phyloP scores from a whole-genome alignment of 2,113 vertebrate genomes.

The Neolamprologus devosi region DNA sequence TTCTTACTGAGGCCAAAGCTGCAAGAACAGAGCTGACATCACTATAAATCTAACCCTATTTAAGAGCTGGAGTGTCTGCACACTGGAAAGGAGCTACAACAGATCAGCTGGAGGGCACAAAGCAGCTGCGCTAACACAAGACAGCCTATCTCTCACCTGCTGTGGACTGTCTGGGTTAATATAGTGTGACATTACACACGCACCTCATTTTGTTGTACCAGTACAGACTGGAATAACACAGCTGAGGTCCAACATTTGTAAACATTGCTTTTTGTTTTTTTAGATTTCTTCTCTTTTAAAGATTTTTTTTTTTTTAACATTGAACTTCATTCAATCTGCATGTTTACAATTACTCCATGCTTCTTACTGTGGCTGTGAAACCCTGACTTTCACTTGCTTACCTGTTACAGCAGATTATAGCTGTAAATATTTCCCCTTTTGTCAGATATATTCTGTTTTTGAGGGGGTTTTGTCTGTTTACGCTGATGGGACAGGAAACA shows the following conservation, averaged over 20 bases:
- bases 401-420: background rate
- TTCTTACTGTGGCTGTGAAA: background rate
- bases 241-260: background rate
- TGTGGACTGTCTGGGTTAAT: background rate
- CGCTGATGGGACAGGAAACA: background rate
- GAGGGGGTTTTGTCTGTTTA: background rate
- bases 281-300: background rate
- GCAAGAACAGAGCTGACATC: background rate
- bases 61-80: conserved; percentile 17
- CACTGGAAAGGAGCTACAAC: conserved; percentile 16
- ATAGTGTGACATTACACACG: conserved; percentile 11
- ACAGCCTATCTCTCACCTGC: conserved; percentile 4
- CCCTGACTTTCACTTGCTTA: background rate
- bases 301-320: background rate
- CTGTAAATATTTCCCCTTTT: background rate
- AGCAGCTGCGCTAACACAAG: background rate
- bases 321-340: background rate
- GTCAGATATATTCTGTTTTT: background rate
- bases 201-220: background rate
- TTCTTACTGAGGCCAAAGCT: background rate
- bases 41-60: conserved; percentile 26
- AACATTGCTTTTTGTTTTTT: background rate
- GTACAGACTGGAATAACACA: background rate
- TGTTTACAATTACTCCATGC: background rate
- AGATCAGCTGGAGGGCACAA: conserved; percentile 25